Evolutionary conservation across 2,113 vertebrate species (phyloP).

Genomic region (Microtus pennsylvanicus): DNA sequence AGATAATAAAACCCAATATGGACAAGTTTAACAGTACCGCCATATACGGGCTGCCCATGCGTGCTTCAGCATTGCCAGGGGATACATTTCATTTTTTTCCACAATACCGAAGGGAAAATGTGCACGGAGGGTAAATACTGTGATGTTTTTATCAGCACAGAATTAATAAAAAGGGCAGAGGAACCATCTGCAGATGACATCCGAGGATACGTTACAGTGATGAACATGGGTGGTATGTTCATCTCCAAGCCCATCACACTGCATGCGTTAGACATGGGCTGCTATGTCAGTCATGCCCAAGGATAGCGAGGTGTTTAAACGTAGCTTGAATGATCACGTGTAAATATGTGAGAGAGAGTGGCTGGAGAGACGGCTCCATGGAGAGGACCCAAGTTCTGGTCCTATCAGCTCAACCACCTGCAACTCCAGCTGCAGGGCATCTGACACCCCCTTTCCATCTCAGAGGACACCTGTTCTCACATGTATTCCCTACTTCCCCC

Average conservation of each 20-base stretch:
- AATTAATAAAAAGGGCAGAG: background rate
- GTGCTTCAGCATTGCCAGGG: no score
- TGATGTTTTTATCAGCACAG: background rate
- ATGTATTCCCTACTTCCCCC: no score
- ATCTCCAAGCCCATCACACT: no score
- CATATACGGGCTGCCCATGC: no score
- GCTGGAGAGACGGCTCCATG: background rate
- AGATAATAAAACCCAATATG: no score
- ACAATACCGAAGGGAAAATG: background rate
- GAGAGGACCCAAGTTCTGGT: background rate
- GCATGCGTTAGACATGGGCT: background rate
- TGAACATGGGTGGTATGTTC: background rate
- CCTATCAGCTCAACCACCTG: background rate
- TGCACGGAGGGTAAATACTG: background rate
- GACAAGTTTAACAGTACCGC: no score
- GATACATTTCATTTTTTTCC: no score
- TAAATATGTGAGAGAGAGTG: background rate
- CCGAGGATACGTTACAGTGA: fast-evolving
- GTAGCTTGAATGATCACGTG: background rate
- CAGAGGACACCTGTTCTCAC: no score
- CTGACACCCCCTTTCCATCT: no score
- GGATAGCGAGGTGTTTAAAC: background rate
- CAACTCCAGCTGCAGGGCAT: no score
- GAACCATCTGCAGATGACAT: background rate
- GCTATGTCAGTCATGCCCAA: background rate